Percentiles rank a stretch among this genome's conserved stretches.
phyloP scores from a whole-genome alignment of 2,113 vertebrate genomes.

The Platysteira castanea region DNA sequence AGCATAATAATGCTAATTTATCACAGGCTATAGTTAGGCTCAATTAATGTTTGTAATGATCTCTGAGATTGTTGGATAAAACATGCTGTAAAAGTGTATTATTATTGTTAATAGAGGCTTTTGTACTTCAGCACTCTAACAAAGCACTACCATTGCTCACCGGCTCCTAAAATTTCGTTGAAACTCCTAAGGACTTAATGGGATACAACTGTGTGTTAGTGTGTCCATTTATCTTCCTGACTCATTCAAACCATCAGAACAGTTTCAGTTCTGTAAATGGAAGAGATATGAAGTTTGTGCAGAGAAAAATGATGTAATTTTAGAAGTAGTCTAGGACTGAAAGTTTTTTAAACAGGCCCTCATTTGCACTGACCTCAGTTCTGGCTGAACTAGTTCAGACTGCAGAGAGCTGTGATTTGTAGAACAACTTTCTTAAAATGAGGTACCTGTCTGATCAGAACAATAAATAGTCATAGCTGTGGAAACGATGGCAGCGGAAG shows the following conservation, averaged over 20 bases:
- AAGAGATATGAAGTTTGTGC: not conserved
- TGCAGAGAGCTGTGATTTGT: not conserved
- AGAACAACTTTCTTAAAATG: not conserved
- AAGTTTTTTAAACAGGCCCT: not conserved
- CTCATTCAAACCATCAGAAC: not conserved
- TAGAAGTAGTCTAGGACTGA: not conserved
- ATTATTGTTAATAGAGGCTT: conserved; percentile 41
- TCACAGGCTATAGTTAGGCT: conserved; percentile 14
- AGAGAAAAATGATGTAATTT: not conserved
- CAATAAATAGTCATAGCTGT: not conserved
- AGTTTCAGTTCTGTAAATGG: not conserved
- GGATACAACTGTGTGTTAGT: not conserved
- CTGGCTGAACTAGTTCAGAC: not conserved
- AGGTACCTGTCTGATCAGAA: not conserved
- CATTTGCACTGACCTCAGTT: not conserved
- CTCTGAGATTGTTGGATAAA: conserved; percentile 35
- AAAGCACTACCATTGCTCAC: not conserved
- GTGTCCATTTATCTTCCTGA: not conserved
- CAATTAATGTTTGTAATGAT: conserved; percentile 46
- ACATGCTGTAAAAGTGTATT: conserved; percentile 22
- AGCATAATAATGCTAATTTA: conserved; percentile 33
- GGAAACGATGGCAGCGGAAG: not conserved
- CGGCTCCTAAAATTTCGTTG: not conserved
- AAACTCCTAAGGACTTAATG: not conserved
- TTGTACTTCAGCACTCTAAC: conserved; percentile 4